Percentiles rank a stretch among this genome's conserved stretches.
phyloP scores from a whole-genome alignment of 2,113 vertebrate genomes.

The Epinephelus fuscoguttatus region DNA sequence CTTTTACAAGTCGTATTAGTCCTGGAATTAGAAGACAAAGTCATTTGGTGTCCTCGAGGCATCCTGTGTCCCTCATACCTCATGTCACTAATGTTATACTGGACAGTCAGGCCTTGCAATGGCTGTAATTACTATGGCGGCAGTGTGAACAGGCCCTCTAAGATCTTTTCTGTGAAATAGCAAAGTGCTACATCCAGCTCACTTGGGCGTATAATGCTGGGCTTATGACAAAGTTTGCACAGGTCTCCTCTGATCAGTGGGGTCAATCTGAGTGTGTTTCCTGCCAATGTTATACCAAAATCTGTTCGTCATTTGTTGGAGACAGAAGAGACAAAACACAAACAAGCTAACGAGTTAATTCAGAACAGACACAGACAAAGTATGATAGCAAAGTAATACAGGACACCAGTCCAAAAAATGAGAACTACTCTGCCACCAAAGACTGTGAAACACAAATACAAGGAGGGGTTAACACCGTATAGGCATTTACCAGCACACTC shows the following conservation, averaged over 20 bases:
- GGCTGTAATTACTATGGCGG: slow-evolving; percentile 61
- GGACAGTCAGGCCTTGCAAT: slow-evolving; percentile 42
- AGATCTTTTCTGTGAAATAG: slow-evolving; percentile 39
- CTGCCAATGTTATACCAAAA: slow-evolving; percentile 15
- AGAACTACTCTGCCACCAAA: neutral
- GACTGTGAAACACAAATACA: neutral
- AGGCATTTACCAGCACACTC: neutral
- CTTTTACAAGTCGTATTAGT: slow-evolving; percentile 57
- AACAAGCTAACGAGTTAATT: slow-evolving; percentile 23
- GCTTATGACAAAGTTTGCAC: neutral
- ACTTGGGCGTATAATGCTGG: neutral
- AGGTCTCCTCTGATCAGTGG: slow-evolving; percentile 9
- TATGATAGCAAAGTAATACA: neutral
- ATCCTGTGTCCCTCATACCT: slow-evolving; percentile 54
- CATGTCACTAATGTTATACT: slow-evolving; percentile 62
- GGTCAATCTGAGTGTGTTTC: slow-evolving; percentile 30
- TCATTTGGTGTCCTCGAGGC: slow-evolving; percentile 48
- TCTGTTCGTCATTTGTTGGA: slow-evolving; percentile 33
- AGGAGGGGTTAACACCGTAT: neutral
- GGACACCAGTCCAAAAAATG: neutral
- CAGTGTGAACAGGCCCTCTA: slow-evolving; percentile 16
- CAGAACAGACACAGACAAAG: slow-evolving; percentile 5
- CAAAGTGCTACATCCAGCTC: slow-evolving; percentile 16
- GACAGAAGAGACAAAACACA: slow-evolving; percentile 15
- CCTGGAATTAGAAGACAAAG: slow-evolving; percentile 64